phyloP scores from a whole-genome alignment of 2,113 vertebrate genomes.

The Psilopogon haemacephalus region DNA sequence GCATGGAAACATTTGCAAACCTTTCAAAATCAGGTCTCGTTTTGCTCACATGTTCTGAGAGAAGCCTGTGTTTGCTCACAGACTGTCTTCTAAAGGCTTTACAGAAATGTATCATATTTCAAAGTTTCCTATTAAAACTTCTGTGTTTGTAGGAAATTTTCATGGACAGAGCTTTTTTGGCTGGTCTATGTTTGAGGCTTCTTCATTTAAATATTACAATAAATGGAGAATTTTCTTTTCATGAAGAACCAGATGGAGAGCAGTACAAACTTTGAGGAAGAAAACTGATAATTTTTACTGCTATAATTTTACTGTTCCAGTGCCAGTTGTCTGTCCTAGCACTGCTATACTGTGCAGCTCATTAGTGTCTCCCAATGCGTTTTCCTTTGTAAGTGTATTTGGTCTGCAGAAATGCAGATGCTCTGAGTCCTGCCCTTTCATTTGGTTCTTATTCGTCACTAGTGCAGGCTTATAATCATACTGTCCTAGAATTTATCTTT shows the following conservation, averaged over 20 bases:
- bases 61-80: background rate
- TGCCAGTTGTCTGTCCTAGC: background rate
- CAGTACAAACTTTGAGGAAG: background rate
- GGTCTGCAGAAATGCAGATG: conserved; percentile 58
- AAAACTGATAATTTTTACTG: conserved; percentile 11
- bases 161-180: background rate
- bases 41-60: background rate
- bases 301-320: conserved; percentile 29
- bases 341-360: background rate
- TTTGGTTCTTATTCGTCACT: conserved; percentile 30
- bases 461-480: conserved; percentile 15
- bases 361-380: conserved; percentile 16
- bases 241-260: too few relatives aligned
- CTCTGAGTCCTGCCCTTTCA: background rate
- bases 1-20: background rate
- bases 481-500: conserved; percentile 7
- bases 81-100: background rate
- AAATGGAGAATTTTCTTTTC: background rate
- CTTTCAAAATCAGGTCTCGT: background rate
- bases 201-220: background rate
- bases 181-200: background rate
- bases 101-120: background rate
- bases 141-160: background rate
- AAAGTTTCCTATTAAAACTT: background rate
- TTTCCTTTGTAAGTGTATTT: conserved; percentile 40